Percentiles rank a stretch among this genome's conserved stretches.
These are phyloP conservation scores for Hypomecis atomaria DNA, from an alignment of 2,888 invertebrate genomes.

Conservation along the genomic window DNA sequence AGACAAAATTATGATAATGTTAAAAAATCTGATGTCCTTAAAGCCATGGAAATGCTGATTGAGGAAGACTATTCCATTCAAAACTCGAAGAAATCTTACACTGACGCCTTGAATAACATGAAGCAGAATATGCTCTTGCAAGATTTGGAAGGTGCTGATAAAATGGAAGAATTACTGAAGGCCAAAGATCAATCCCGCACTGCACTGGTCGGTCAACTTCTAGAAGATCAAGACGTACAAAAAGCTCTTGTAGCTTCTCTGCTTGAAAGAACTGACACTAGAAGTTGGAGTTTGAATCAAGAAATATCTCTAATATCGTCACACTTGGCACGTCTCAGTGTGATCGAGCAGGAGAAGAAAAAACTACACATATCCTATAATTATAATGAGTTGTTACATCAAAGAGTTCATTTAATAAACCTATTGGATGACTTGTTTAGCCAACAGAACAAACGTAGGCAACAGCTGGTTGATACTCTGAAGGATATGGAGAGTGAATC, in stretches of 20 bases:
- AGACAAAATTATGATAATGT: constrained; percentile 84
- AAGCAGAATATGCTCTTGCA: constrained; percentile 84
- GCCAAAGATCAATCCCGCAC: constrained; percentile 86
- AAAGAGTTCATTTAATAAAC: constrained; percentile 87
- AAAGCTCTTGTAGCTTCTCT: constrained; percentile 89
- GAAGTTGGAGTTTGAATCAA: constrained; percentile 90
- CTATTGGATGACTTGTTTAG: constrained; percentile 88
- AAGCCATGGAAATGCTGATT: constrained; percentile 88
- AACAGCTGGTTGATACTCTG: constrained; percentile 87
- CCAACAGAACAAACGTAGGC: constrained; percentile 87
- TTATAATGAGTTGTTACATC: constrained; percentile 88
- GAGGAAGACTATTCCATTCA: constrained; percentile 87
- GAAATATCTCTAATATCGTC: constrained; percentile 89
- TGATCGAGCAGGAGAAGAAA: constrained; percentile 89
- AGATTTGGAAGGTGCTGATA: constrained; percentile 86
- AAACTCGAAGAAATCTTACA: constrained; percentile 86
- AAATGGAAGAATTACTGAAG: constrained; percentile 85
- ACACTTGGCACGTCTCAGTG: constrained; percentile 88
- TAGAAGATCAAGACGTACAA: constrained; percentile 89
- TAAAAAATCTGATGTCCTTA: constrained; percentile 87
- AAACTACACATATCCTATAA: constrained; percentile 88
- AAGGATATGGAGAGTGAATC: constrained; percentile 88
- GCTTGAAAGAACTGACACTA: constrained; percentile 89
- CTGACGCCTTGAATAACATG: constrained; percentile 86
- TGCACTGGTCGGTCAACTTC: constrained; percentile 85